Percentiles rank a stretch among this genome's conserved stretches.
phyloP scores from a whole-genome alignment of 2,113 vertebrate genomes.

The Ochotona curzoniae region DNA sequence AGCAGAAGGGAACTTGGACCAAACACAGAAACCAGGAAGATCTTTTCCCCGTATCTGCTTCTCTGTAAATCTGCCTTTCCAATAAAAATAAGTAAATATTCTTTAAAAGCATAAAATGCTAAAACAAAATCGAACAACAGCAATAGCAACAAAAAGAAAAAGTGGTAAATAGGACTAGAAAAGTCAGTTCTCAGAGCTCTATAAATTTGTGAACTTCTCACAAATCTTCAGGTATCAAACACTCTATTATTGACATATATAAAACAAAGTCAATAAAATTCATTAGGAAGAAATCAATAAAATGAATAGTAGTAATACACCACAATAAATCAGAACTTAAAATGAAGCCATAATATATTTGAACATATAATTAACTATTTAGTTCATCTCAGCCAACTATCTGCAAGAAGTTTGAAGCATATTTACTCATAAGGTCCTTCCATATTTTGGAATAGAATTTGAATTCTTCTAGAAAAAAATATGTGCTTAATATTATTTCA shows the following conservation, averaged over 20 bases:
- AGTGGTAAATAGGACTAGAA: neutral
- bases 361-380: neutral
- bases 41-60: too few species aligned
- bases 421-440: slow-evolving; percentile 12
- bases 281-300: neutral
- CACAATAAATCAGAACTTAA: neutral
- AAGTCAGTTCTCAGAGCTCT: neutral
- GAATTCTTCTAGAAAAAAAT: slow-evolving; percentile 9
- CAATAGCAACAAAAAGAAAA: neutral
- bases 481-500: slow-evolving; percentile 25
- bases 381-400: slow-evolving; percentile 29
- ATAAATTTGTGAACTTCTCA: neutral
- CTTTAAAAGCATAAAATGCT: too few species aligned
- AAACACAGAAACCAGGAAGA: neutral
- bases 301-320: neutral
- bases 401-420: neutral
- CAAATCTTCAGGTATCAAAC: neutral
- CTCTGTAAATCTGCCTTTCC: too few species aligned
- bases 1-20: neutral
- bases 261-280: neutral
- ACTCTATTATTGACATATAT: neutral
- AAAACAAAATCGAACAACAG: too few species aligned
- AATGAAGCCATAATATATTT: neutral
- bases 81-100: too few species aligned
- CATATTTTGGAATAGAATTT: neutral